Base-by-base conservation (phyloP, 2,888 invertebrate genomes). In the Dysmachus trigonus region DNA sequence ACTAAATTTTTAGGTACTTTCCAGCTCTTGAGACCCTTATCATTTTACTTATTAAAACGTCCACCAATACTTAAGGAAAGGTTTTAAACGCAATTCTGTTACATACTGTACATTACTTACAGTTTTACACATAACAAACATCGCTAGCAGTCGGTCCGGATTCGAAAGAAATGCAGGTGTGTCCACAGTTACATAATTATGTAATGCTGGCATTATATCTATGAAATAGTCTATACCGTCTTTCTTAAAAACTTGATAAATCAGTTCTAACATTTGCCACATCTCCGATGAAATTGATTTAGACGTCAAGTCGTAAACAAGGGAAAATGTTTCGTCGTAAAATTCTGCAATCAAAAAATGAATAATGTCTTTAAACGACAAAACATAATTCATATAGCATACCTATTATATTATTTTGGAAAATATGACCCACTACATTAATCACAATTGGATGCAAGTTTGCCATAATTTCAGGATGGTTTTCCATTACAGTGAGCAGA, bases 191-290 rank as follows among this genome's bases (percentile, higher is more conserved):
- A 99, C 95, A 92, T 98, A 99, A 93, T 99, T 99, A 92, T 99
- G 98, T 38, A 99, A 93, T 6, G 98, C 97, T 0, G 99, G 98
- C 98, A 99, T 99, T 96, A 99, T 98, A 90, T 99, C 99, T 87
- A 96, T 95, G 92, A 99, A 99, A 93, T 98, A 99, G 91, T 99
- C 99, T 86, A 96, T 95, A 71, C 98, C 98, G 91, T 98, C 98
- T 90, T 97, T 97, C 93, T 98, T 96, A 91, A 99, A 98, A 88
- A 98, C 95, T 91, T 95, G 92, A 92, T 97, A 98, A 89, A 98
- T 94, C 85, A 97, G 93, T 91, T 96, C 97, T 88, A 98, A 95
- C 85, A 99, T 96, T 91, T 97, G 96, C 99, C 99, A 99, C 97
- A 99, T 97, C 90, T 97, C 97, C 51, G 95, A 95, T 0, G 98